phyloP scores from a whole-genome alignment of 2,113 vertebrate species.

The Arothron firmamentum region DNA sequence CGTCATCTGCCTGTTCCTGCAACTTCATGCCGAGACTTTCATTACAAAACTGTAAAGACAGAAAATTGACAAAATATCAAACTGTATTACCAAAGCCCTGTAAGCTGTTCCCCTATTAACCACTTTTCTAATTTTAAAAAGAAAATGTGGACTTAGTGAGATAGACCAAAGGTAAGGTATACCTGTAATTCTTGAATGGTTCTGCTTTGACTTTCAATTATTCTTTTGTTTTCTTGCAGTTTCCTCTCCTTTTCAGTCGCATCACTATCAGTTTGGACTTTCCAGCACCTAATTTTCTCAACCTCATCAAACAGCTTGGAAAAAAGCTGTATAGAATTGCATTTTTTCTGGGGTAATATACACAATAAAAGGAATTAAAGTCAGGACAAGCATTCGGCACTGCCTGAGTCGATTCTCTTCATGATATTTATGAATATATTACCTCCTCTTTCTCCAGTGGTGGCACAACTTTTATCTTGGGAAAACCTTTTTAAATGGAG shows the following conservation, averaged over 20 bases:
- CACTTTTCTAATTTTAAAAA: background rate
- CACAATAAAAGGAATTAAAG: conserved; percentile 31
- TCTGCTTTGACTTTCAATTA: conserved; percentile 87
- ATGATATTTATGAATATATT: conserved; percentile 12
- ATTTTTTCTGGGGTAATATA: conserved; percentile 69
- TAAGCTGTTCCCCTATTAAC: background rate
- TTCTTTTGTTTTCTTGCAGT: conserved; percentile 84
- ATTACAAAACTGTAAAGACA: conserved; percentile 84
- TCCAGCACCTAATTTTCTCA: conserved; percentile 91
- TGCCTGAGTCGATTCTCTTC: background rate
- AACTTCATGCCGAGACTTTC: conserved; percentile 88
- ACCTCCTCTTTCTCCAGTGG: conserved; percentile 71
- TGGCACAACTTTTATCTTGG: conserved; percentile 66
- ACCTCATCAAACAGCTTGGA: conserved; percentile 88
- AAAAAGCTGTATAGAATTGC: conserved; percentile 79
- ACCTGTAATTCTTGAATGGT: conserved; percentile 92
- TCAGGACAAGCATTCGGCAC: background rate
- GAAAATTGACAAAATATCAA: conserved; percentile 6
- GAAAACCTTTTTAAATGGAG: conserved; percentile 41
- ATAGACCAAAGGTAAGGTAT: conserved; percentile 33
- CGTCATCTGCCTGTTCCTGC: conserved; percentile 87
- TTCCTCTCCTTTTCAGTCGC: conserved; percentile 82
- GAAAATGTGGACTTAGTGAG: background rate
- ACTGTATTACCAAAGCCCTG: background rate
- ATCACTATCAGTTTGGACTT: conserved; percentile 80